A percentile compares a stretch with the other conserved stretches of the same genome.
These are phyloP conservation scores for Porites lobata DNA, from an alignment of 92 coral and sea anemone genomes.

Conservation along the genomic window DNA sequence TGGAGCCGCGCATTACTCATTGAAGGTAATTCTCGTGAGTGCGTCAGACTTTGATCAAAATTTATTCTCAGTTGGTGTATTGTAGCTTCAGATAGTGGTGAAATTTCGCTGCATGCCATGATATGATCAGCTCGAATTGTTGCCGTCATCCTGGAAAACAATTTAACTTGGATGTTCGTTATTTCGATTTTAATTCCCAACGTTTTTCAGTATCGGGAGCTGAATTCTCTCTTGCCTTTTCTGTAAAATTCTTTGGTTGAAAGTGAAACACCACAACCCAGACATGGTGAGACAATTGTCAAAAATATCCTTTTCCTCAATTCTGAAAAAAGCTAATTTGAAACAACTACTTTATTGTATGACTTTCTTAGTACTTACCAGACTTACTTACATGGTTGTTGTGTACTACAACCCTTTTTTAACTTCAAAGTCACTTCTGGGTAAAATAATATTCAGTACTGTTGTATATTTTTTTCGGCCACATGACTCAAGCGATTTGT, in stretches of 20 bases:
- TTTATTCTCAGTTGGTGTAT: background rate
- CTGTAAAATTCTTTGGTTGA: background rate
- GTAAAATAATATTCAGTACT: background rate
- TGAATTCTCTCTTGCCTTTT: background rate
- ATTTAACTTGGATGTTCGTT: background rate
- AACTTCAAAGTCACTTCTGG: background rate
- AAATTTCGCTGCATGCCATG: background rate
- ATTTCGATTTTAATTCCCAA: background rate
- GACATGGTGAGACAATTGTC: background rate
- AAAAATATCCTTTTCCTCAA: background rate
- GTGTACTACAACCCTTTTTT: too few species aligned
- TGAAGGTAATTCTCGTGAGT: constrained; percentile 16
- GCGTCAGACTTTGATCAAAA: background rate
- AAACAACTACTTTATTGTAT: background rate
- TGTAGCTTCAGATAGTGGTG: background rate
- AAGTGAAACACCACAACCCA: background rate
- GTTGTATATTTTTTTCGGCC: background rate
- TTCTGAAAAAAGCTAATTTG: background rate
- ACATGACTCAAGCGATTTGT: background rate
- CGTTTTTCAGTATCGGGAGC: background rate
- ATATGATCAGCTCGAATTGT: background rate
- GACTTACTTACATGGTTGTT: too few species aligned
- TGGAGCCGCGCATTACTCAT: background rate
- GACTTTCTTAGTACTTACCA: background rate
- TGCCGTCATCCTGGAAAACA: background rate